phyloP scores from a whole-genome alignment of 2,797 vertebrate genomes.

The Tachyglossus aculeatus region DNA sequence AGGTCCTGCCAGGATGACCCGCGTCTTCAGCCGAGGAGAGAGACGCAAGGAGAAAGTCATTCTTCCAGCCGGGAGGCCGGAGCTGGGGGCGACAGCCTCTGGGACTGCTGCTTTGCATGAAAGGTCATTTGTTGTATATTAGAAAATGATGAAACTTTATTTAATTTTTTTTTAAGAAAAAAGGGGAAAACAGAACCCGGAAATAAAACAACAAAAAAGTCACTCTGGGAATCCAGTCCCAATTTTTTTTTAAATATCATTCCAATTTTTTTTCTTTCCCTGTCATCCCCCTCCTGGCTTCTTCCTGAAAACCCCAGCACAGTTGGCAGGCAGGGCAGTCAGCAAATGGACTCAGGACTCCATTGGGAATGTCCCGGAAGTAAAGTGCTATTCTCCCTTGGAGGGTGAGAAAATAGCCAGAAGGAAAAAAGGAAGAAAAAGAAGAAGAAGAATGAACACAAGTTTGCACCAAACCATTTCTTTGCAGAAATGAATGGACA shows the following conservation, averaged over 20 bases:
- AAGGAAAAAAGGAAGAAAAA: background rate
- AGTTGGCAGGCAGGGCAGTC: slow-evolving; percentile 17
- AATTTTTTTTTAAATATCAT: slow-evolving; percentile 43
- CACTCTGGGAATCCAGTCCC: slow-evolving; percentile 56
- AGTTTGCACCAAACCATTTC: slow-evolving; percentile 62
- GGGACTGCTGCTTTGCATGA: slow-evolving; percentile 80
- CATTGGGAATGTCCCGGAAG: slow-evolving; percentile 16
- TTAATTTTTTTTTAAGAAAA: slow-evolving; percentile 65
- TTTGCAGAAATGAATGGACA: background rate
- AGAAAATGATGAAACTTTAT: slow-evolving; percentile 74
- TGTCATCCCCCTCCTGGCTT: background rate
- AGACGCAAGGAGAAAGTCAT: slow-evolving; percentile 24
- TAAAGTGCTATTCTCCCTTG: background rate
- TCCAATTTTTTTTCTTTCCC: slow-evolving; percentile 7
- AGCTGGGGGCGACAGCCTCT: slow-evolving; percentile 58
- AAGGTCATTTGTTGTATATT: slow-evolving; percentile 76
- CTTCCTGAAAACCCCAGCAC: background rate
- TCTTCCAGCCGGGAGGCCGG: slow-evolving; percentile 36
- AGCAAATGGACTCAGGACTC: background rate
- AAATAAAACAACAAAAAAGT: slow-evolving; percentile 62
- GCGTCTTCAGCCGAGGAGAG: background rate
- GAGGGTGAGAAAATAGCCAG: slow-evolving; percentile 30
- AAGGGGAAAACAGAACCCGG: slow-evolving; percentile 18
- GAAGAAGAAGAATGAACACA: slow-evolving; percentile 57
- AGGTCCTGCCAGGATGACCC: slow-evolving; percentile 18